Conservation (phyloP, 2,888 invertebrate species). For the Cryptosula pallasiana region DNA sequence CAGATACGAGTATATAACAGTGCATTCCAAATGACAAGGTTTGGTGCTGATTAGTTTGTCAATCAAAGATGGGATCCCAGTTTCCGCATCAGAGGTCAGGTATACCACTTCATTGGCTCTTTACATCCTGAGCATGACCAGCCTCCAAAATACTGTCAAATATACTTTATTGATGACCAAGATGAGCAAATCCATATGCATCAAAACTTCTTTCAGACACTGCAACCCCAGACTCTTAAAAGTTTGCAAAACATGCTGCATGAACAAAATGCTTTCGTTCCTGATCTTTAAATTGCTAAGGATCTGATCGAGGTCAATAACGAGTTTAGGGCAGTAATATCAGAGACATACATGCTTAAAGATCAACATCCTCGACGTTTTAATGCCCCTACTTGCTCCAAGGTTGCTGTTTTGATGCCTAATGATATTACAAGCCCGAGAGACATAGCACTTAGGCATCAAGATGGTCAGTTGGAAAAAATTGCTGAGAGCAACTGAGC, state of each 20-base stretch:
- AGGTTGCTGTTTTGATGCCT: background rate
- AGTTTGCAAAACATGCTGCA: background rate
- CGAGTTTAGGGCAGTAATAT: background rate
- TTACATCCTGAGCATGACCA: background rate
- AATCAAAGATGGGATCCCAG: background rate
- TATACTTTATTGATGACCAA: background rate
- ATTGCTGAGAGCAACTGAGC: background rate
- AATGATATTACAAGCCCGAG: background rate
- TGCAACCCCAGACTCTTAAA: background rate
- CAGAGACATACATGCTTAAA: background rate
- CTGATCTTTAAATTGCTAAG: background rate
- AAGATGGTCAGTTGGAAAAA: background rate
- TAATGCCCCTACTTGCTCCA: background rate
- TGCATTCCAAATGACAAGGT: background rate
- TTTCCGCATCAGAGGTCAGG: background rate
- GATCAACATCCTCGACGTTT: background rate
- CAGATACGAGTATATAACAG: background rate
- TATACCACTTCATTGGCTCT: background rate
- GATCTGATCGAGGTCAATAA: background rate
- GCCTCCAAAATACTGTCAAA: background rate
- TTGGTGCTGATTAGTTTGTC: background rate
- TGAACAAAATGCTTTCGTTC: background rate
- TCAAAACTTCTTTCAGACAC: background rate
- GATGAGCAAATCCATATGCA: background rate
- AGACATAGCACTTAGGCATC: background rate